Evolutionary conservation across 2,797 vertebrate genomes (phyloP).

Genomic region (Sciurus vulgaris): DNA sequence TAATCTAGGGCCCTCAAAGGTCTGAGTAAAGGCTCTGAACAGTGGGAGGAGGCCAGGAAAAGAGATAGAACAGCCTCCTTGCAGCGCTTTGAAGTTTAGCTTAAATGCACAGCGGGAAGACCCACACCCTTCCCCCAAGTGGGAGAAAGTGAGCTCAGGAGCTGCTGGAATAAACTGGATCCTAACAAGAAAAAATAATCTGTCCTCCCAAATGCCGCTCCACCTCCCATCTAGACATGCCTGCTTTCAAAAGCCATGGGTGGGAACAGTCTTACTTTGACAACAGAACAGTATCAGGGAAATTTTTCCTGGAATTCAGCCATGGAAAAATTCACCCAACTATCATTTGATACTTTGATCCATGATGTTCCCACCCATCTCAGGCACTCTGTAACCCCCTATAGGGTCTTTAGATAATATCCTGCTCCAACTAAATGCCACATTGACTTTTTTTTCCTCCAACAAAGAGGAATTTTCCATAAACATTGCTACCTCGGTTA

Average conservation of each 20-base stretch:
- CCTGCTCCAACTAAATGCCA: conserved; percentile 50
- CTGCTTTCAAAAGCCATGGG: conserved; percentile 40
- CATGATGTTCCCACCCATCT: conserved; percentile 23
- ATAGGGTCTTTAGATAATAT: conserved; percentile 38
- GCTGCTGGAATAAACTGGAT: conserved; percentile 55
- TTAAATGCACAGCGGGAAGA: conserved; percentile 59
- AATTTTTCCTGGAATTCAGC: conserved; percentile 77
- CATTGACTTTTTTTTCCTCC: background rate
- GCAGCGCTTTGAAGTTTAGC: conserved; percentile 74
- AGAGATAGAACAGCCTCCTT: conserved; percentile 35
- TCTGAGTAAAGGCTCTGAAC: background rate
- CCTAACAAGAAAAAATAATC: conserved; percentile 66
- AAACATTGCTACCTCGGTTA: conserved; percentile 11
- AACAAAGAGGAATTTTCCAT: conserved; percentile 65
- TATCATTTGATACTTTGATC: conserved; percentile 58
- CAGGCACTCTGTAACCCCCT: background rate
- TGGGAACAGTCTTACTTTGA: conserved; percentile 53
- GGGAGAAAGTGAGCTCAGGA: conserved; percentile 59
- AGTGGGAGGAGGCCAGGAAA: conserved; percentile 61
- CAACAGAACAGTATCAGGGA: conserved; percentile 67
- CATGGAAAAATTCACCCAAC: conserved; percentile 77
- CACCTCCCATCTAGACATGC: conserved; percentile 54
- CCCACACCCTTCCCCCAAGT: conserved; percentile 54
- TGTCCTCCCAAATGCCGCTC: conserved; percentile 42
- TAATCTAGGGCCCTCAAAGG: background rate